Evolutionary conservation across 1,140 invertebrate species (phyloP).

Genomic region (Musca domestica): DNA sequence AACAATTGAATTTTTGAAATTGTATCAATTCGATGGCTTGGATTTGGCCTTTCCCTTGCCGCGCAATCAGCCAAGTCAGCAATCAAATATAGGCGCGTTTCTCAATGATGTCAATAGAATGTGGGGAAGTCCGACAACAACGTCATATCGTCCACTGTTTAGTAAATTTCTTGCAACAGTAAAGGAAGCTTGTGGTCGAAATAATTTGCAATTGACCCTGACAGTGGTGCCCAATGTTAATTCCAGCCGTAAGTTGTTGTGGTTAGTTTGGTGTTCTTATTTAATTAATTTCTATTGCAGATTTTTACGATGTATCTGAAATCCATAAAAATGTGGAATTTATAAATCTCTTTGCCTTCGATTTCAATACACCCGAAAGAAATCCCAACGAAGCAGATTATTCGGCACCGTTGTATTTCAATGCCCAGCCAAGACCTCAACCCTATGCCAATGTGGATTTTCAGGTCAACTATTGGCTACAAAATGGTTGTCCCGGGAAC

Average conservation of each 20-base stretch:
- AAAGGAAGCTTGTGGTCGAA: slow-evolving; percentile 62
- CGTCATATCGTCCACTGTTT: slow-evolving; percentile 72
- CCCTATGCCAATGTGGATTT: slow-evolving; percentile 66
- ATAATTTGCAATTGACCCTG: slow-evolving; percentile 64
- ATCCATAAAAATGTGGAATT: slow-evolving; percentile 73
- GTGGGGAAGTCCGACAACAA: slow-evolving; percentile 71
- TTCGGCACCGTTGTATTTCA: slow-evolving; percentile 67
- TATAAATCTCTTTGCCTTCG: slow-evolving; percentile 75
- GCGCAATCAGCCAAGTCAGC: slow-evolving; percentile 71
- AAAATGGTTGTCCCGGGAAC: slow-evolving; percentile 62
- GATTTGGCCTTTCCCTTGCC: slow-evolving; percentile 84
- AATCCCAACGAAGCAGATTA: slow-evolving; percentile 75
- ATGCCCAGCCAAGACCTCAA: slow-evolving; percentile 60
- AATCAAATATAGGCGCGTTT: slow-evolving; percentile 57
- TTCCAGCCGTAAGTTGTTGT: slow-evolving; percentile 60
- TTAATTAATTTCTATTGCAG: slow-evolving; percentile 47
- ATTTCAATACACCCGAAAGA: slow-evolving; percentile 72
- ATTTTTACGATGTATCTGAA: slow-evolving; percentile 73
- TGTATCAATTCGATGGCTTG: slow-evolving; percentile 78
- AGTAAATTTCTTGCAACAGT: slow-evolving; percentile 66
- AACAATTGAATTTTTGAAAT: slow-evolving; percentile 63
- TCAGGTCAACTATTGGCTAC: slow-evolving; percentile 63
- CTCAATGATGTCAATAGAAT: slow-evolving; percentile 57
- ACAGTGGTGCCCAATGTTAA: slow-evolving; percentile 76
- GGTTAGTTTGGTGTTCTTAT: background rate